Evolutionary conservation across 92 coral and sea anemone genomes (phyloP), one percentile per base, ranked within the genome.

Genomic region (Umimayanthus chanpuru): DNA sequence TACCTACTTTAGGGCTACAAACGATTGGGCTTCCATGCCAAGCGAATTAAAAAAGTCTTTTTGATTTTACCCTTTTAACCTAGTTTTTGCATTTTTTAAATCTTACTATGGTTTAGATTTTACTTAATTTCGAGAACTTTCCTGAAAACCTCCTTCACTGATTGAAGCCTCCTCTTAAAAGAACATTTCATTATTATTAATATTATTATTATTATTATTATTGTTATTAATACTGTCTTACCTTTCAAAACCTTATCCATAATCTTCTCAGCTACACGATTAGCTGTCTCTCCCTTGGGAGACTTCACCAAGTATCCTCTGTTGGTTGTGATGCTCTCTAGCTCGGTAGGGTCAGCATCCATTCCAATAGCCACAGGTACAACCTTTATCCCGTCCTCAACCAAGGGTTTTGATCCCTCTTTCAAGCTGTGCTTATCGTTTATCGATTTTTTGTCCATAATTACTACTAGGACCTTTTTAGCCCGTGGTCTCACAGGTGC

Each of bases 331-430:
- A 89, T 80, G 47, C 90, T 90, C 70, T 88, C 94, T 20, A 95
- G 89, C 74, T 94, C 98, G 30, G 75, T 86, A 14, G 68, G 58
- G 36, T 95, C 91, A 8, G 93, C 94, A 29, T 88, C 91, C 36
- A 91, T 74, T 28, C 98, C 98, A 77, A 93, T 76, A 44, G 96
- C 95, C 68, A 95, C 96, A 2, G 98, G 89, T 73, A 96, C 92
- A 32, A 96, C 94, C 74, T 94, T 88, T 66, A 95, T 73, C 10
- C 92, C 93, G 39, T 91, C 85, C 70, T 82, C 82, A 21, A 93
- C 94, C 81, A 96, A 76, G 1, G 85, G 86, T 79, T 79, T 74
- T n/a, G 89, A 92, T 53, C 90, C 89, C 5, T 78, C 80, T 29
- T 90, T 89, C 71, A 96, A 61, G 71, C 92, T 85, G 65, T 85